phyloP scores from a whole-genome alignment of 2,113 vertebrate genomes.

The Typhlomys cinereus region DNA sequence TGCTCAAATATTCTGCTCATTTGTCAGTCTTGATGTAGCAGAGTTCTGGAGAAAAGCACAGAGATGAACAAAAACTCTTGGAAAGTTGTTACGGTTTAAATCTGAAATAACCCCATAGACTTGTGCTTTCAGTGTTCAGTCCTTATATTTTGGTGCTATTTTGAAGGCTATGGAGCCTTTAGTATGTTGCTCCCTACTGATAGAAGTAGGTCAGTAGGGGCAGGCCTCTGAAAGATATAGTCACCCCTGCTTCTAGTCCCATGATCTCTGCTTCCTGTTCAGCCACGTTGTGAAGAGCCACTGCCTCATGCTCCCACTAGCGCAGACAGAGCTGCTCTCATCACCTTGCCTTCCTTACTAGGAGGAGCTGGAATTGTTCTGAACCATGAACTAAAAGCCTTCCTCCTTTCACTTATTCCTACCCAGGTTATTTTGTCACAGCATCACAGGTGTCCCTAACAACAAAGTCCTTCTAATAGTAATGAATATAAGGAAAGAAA shows the following conservation, averaged over 20 bases:
- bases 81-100: not conserved
- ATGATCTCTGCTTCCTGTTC: not conserved
- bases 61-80: not conserved
- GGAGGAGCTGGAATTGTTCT: not conserved
- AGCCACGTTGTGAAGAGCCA: not conserved
- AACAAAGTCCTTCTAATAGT: not conserved
- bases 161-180: not conserved
- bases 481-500: not conserved
- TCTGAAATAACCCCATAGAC: not conserved
- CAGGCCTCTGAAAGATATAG: not conserved
- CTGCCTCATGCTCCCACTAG: not conserved
- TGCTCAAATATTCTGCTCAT: not conserved
- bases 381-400: not conserved
- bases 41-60: no score
- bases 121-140: not conserved
- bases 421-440: not conserved
- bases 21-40: not conserved
- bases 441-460: not conserved
- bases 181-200: not conserved
- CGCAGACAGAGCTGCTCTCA: not conserved
- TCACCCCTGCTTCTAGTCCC: not conserved
- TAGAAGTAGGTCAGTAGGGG: not conserved
- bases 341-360: not conserved
- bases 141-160: not conserved
- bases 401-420: not conserved